Evolutionary conservation across 1,140 invertebrate genomes (phyloP).

Genomic region (Diuraphis noxia): DNA sequence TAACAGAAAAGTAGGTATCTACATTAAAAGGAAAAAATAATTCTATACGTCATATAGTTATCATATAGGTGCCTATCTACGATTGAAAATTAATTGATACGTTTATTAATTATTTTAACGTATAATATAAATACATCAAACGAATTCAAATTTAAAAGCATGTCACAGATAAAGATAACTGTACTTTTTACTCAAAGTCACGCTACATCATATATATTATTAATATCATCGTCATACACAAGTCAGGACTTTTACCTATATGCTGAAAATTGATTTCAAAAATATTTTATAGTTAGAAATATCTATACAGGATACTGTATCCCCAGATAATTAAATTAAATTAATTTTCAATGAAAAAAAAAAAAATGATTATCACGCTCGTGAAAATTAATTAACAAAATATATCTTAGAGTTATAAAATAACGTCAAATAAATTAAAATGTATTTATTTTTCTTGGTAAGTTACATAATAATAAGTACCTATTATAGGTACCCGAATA

Average conservation of each 20-base stretch:
- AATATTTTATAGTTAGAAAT: background rate
- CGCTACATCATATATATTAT: background rate
- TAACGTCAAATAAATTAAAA: background rate
- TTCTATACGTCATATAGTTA: background rate
- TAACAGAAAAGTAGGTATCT: background rate
- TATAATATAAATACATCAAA: background rate
- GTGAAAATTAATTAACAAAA: background rate
- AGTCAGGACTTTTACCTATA: background rate
- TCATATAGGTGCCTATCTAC: no score
- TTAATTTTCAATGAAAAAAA: no score
- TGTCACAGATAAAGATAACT: background rate
- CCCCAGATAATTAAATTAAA: no score
- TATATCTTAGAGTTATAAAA: background rate
- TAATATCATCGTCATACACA: background rate
- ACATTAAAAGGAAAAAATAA: background rate
- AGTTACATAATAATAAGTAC: background rate
- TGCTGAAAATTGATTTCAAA: background rate
- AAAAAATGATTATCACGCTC: no score
- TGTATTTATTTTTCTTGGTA: background rate
- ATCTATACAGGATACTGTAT: no score
- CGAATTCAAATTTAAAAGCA: background rate
- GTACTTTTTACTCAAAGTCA: background rate
- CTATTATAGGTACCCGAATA: background rate
- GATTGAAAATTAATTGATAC: background rate
- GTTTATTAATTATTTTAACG: background rate